Percentiles rank a stretch among this genome's conserved stretches.
phyloP scores from a whole-genome alignment of 2,888 invertebrate species.

The Folsomia manolachei region DNA sequence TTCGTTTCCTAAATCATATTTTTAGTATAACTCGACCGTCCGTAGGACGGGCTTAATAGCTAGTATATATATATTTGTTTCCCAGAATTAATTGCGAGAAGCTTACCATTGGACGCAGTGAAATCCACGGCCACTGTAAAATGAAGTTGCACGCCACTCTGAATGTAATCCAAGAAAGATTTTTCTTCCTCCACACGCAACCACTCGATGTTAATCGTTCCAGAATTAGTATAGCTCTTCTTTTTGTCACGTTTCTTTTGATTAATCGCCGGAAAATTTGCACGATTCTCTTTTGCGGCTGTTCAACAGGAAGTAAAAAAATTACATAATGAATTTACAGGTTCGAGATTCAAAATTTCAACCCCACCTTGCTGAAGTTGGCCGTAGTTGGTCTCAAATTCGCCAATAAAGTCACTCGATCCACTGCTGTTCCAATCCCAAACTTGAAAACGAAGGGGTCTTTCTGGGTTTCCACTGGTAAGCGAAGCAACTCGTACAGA shows the following conservation, averaged over 20 bases:
- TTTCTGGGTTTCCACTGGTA: slow-evolving; percentile 57
- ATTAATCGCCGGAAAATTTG: slow-evolving; percentile 55
- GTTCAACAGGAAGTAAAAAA: slow-evolving; percentile 1
- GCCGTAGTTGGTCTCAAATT: slow-evolving; percentile 54
- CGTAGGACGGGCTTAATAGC: no score
- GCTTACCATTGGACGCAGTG: slow-evolving; percentile 53
- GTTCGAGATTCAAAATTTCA: not conserved
- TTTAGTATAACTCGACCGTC: no score
- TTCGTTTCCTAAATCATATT: no score
- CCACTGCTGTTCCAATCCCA: slow-evolving; percentile 58
- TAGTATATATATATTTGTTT: no score
- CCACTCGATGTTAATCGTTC: slow-evolving; percentile 55
- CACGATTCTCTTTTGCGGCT: slow-evolving; percentile 47
- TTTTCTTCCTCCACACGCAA: slow-evolving; percentile 49
- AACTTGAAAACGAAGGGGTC: slow-evolving; percentile 57
- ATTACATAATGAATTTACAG: not conserved
- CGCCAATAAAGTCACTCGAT: slow-evolving; percentile 57
- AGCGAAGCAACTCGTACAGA: slow-evolving; percentile 52
- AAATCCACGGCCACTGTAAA: slow-evolving; percentile 54
- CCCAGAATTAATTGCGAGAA: no score
- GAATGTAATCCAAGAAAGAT: slow-evolving; percentile 58
- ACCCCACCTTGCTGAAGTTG: slow-evolving; percentile 52
- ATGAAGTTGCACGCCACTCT: slow-evolving; percentile 54
- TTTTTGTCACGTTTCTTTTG: slow-evolving; percentile 57
- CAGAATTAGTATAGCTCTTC: slow-evolving; percentile 57